These are phyloP conservation scores for Taphrorychus bicolor DNA, from an alignment of 2,888 invertebrate species.

Conservation along the genomic window DNA sequence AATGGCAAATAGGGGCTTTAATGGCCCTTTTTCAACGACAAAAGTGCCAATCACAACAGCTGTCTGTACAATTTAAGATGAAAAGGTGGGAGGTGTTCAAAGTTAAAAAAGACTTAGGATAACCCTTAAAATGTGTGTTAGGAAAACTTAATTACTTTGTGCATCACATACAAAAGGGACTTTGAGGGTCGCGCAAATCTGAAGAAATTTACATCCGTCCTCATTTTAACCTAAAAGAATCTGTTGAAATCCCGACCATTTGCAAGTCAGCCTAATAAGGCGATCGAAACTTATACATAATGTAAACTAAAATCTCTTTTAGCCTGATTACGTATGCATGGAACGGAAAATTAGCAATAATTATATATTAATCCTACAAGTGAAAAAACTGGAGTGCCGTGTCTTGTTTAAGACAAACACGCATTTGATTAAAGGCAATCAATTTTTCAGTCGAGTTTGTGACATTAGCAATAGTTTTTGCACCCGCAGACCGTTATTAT, in stretches of 20 bases:
- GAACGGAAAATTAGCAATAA: not conserved
- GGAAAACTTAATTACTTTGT: too few species aligned
- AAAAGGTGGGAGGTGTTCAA: too few species aligned
- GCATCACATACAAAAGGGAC: too few species aligned
- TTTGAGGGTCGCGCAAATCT: too few species aligned
- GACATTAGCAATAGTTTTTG: not conserved
- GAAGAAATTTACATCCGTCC: not conserved
- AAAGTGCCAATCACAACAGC: too few species aligned
- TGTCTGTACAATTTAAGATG: too few species aligned
- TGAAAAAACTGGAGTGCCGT: not conserved
- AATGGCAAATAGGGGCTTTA: too few species aligned
- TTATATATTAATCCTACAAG: not conserved
- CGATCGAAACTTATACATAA: not conserved
- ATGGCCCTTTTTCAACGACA: too few species aligned
- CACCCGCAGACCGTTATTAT: not conserved
- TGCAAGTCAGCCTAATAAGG: not conserved
- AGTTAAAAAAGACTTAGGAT: too few species aligned
- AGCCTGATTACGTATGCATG: not conserved
- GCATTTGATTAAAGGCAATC: not conserved
- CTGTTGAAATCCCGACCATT: not conserved
- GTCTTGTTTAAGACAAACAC: not conserved
- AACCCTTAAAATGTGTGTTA: too few species aligned
- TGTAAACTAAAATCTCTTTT: not conserved
- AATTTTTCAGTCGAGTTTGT: not conserved
- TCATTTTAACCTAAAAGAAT: not conserved